Percentiles rank a stretch among this genome's conserved stretches.
Conservation (phyloP, 2,113 vertebrate species). For the Mastomys natalensis region DNA sequence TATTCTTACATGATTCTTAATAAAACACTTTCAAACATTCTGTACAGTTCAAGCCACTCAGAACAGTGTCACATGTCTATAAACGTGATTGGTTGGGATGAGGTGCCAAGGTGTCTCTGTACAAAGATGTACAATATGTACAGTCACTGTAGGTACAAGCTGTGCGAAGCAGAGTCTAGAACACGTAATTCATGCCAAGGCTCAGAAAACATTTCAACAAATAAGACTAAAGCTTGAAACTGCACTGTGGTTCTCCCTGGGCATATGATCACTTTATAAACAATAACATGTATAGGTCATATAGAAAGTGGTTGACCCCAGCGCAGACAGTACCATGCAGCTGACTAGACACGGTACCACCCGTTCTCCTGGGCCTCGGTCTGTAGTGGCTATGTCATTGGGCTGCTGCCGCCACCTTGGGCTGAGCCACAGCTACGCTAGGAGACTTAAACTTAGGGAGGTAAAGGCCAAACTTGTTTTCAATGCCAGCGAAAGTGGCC, state of each 20-base stretch:
- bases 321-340: conserved; percentile 88
- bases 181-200: conserved; percentile 90
- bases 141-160: conserved; percentile 91
- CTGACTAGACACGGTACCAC: conserved; percentile 82
- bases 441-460: conserved; percentile 94
- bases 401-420: conserved; percentile 66
- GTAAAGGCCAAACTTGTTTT: conserved; percentile 97
- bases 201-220: conserved; percentile 84
- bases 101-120: conserved; percentile 92
- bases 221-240: conserved; percentile 84
- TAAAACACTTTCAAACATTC: conserved; percentile 93
- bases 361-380: conserved; percentile 62
- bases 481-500: conserved; percentile 96
- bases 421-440: conserved; percentile 84
- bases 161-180: conserved; percentile 88
- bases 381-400: conserved; percentile 66
- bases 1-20: conserved; percentile 90
- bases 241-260: conserved; percentile 75
- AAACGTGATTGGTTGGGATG: conserved; percentile 82
- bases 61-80: conserved; percentile 85
- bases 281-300: conserved; percentile 82
- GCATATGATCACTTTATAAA: conserved; percentile 85
- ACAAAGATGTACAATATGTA: conserved; percentile 98
- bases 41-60: conserved; percentile 93
- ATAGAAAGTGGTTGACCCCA: conserved; percentile 82